Base-by-base conservation (phyloP, 2,113 vertebrate species). In the Clupea harengus region DNA sequence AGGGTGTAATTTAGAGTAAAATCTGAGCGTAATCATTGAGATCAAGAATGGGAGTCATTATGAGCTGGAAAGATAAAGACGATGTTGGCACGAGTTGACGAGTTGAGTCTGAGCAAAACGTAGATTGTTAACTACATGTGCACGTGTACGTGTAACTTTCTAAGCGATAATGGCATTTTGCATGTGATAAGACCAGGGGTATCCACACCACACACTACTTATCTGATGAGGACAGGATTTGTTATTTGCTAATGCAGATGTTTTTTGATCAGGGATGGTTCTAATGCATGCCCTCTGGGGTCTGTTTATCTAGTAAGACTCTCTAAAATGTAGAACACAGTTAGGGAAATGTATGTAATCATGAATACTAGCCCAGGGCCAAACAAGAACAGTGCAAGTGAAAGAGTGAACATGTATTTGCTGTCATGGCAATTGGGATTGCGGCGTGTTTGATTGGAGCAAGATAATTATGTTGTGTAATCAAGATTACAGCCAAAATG, bases 401-500 rank as follows among this genome's bases (percentile, higher is more conserved):
- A 90, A 60, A 83, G 45, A 87, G 88, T 89, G 82, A 89, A 90
- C 83, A 87, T 89, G 88, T 88, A 91, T 91, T 91, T 89, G 89
- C 93, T 91, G 88, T 93, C 87, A 89, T 93, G 90, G 89, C 90
- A 91, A 93, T 94, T 92, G 86, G 50, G 81, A 85, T 75, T 91
- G 86, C 22, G 83, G 83, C 72, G 85, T 88, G 92, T 93, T 93
- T 95, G 91, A 95, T 94, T 91, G 92, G 87, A 87, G 81, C 81
- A 81, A 89, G 89, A 89, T 92, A 91, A 93, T 93, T 93, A 92
- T 78, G 67, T 93, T 92, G 90, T 91, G 88, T 93, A 93, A 94
- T 92, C 90, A 84, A 94, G 92, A 94, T 95, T 95, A 91, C 92
- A 90, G 87, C 93, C 86, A 91, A 87, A 93, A 93, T 93, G 93